phyloP scores from a whole-genome alignment of 2,888 invertebrate species.

The Scaptomyza flava region DNA sequence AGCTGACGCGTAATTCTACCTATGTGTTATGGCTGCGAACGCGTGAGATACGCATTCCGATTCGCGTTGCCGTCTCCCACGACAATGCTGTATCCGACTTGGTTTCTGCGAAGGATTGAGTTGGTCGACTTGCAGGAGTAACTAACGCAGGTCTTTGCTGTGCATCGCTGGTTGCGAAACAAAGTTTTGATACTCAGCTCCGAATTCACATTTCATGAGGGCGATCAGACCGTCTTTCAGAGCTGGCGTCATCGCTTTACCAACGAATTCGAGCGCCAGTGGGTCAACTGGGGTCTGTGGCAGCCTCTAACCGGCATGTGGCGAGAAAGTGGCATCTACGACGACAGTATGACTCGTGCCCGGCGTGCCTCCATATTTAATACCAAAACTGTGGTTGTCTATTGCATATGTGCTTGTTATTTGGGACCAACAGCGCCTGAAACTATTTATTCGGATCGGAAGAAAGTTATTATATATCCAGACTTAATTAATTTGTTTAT shows the following conservation, averaged over 20 bases:
- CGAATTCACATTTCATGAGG: conserved; percentile 25
- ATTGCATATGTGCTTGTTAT: conserved; percentile 11
- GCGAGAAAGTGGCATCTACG: conserved; percentile 31
- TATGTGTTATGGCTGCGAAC: conserved; percentile 47
- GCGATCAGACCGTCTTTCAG: conserved; percentile 3
- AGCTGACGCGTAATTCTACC: conserved; percentile 46
- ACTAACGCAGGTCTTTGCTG: conserved; percentile 46
- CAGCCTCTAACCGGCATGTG: conserved; percentile 61
- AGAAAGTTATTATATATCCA: not conserved
- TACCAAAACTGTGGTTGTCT: conserved; percentile 37
- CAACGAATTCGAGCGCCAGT: conserved; percentile 23
- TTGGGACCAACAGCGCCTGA: conserved; percentile 23
- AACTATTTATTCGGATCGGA: conserved; percentile 1
- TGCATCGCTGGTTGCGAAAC: conserved; percentile 48
- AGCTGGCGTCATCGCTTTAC: conserved; percentile 17
- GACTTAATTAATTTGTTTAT: not conserved
- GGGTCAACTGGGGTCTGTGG: conserved; percentile 59
- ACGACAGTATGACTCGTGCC: conserved; percentile 46
- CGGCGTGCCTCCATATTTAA: conserved; percentile 54
- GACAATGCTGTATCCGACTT: conserved; percentile 61
- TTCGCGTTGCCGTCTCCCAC: conserved; percentile 45
- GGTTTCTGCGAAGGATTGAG: conserved; percentile 52
- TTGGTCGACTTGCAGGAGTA: conserved; percentile 52
- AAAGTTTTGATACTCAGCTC: conserved; percentile 41
- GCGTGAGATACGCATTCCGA: conserved; percentile 61